Evolutionary conservation across 37 sponge, comb jelly and placozoan genomes (phyloP).

Genomic region (Lycopodina hypogea): DNA sequence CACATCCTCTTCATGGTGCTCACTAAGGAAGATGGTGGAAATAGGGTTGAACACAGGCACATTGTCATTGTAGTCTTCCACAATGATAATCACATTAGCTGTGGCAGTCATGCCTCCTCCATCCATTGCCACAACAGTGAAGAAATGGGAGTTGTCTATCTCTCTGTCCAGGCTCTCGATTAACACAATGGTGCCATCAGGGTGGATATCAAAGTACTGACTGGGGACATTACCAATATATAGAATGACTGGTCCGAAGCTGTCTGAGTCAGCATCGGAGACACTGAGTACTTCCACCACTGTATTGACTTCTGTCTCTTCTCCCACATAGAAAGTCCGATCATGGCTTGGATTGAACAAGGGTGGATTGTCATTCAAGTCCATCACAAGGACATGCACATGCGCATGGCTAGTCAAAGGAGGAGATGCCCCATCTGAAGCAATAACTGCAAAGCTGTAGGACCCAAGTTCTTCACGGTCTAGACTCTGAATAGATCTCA

Average conservation of each 20-base stretch:
- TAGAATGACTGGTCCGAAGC: slow-evolving; percentile 33
- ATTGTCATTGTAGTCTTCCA: slow-evolving; percentile 51
- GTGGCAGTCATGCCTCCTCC: not conserved
- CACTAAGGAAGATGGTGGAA: slow-evolving; percentile 15
- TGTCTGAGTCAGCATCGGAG: slow-evolving; percentile 60
- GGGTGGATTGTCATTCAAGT: slow-evolving; percentile 66
- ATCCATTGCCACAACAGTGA: slow-evolving; percentile 51
- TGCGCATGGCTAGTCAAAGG: slow-evolving; percentile 2
- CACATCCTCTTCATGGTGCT: slow-evolving; percentile 8
- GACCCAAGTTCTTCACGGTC: slow-evolving; percentile 35
- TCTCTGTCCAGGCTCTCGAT: slow-evolving; percentile 50
- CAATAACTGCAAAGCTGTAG: slow-evolving; percentile 51
- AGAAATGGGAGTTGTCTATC: not conserved
- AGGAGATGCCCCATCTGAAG: slow-evolving; percentile 59
- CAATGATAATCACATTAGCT: slow-evolving; percentile 19
- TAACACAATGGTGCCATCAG: slow-evolving; percentile 28
- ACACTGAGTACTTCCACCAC: slow-evolving; percentile 30
- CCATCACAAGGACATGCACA: slow-evolving; percentile 38
- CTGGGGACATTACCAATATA: slow-evolving; percentile 4
- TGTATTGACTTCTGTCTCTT: slow-evolving; percentile 26
- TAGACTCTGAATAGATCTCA: slow-evolving; percentile 17
- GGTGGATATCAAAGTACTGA: slow-evolving; percentile 23
- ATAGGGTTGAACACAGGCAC: slow-evolving; percentile 29
- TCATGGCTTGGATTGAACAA: slow-evolving; percentile 13
- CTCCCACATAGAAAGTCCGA: slow-evolving; percentile 37